Percentiles rank a stretch among this genome's conserved stretches.
Evolutionary conservation across 2,888 invertebrate genomes (phyloP).

Genomic region (Chorisops tibialis): DNA sequence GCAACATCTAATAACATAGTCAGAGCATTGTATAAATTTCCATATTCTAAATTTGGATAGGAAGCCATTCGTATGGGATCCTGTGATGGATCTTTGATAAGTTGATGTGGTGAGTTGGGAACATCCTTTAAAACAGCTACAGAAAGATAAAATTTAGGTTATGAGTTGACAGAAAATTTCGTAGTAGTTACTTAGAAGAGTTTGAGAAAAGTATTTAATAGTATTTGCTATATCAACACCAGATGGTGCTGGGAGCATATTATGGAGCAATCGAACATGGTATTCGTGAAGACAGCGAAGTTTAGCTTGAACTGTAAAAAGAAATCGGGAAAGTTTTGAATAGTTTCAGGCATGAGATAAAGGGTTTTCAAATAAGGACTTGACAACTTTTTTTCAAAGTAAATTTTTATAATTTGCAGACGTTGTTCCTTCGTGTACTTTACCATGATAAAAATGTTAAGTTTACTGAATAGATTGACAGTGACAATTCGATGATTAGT

Average conservation of each 20-base stretch:
- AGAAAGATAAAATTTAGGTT: constrained; percentile 30
- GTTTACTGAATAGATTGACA: too few species aligned
- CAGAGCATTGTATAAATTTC: constrained; percentile 89
- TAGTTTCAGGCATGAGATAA: constrained; percentile 21
- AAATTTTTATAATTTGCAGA: too few species aligned
- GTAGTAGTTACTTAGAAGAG: constrained; percentile 75
- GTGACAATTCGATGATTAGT: too few species aligned
- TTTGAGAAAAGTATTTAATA: constrained; percentile 96
- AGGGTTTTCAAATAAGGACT: constrained; percentile 2
- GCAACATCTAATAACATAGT: constrained; percentile 81
- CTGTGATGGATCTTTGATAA: constrained; percentile 82
- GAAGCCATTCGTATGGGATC: constrained; percentile 83
- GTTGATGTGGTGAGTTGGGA: constrained; percentile 85
- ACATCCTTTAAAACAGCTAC: constrained; percentile 95
- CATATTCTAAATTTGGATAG: constrained; percentile 96
- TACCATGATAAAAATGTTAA: constrained; percentile 5
- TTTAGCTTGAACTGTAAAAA: constrained; percentile 95
- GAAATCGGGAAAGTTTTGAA: too few species aligned
- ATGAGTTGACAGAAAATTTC: background rate
- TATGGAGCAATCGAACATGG: constrained; percentile 87
- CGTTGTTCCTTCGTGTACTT: too few species aligned
- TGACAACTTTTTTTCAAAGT: background rate
- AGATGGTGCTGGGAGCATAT: constrained; percentile 86
- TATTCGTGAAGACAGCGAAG: constrained; percentile 95
- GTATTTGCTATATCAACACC: constrained; percentile 96